These are phyloP conservation scores for Ifrita kowaldi DNA, from an alignment of 2,113 vertebrate genomes.

Conservation along the genomic window DNA sequence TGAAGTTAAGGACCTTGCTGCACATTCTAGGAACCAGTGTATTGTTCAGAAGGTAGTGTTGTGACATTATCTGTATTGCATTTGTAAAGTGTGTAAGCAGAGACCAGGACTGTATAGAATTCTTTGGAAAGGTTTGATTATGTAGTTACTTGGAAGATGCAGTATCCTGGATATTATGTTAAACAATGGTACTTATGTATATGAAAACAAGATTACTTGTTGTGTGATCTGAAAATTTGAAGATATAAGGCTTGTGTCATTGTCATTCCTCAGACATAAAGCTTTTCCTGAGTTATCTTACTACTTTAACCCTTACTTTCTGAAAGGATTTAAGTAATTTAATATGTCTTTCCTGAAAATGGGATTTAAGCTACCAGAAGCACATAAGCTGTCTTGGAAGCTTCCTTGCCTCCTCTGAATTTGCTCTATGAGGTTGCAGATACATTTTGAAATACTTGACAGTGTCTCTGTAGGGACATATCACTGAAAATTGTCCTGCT, in stretches of 20 bases:
- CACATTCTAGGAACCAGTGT: background rate
- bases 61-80: background rate
- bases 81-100: background rate
- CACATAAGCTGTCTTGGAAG: background rate
- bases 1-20: background rate
- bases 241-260: fast-evolving
- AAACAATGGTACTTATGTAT: background rate
- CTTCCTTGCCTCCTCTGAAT: background rate
- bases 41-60: background rate
- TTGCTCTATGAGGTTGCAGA: background rate
- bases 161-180: background rate
- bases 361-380: background rate
- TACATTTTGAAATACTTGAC: background rate
- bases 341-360: background rate
- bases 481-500: background rate
- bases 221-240: background rate
- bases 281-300: background rate
- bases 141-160: background rate
- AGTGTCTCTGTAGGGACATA: background rate
- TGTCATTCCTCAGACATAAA: background rate
- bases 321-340: background rate
- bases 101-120: background rate
- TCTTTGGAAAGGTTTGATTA: background rate
- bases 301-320: background rate
- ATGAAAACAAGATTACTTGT: background rate